Evolutionary conservation across 2,797 vertebrate species (phyloP), one percentile per base, ranked within the genome.

Genomic region (Microcaecilia unicolor): DNA sequence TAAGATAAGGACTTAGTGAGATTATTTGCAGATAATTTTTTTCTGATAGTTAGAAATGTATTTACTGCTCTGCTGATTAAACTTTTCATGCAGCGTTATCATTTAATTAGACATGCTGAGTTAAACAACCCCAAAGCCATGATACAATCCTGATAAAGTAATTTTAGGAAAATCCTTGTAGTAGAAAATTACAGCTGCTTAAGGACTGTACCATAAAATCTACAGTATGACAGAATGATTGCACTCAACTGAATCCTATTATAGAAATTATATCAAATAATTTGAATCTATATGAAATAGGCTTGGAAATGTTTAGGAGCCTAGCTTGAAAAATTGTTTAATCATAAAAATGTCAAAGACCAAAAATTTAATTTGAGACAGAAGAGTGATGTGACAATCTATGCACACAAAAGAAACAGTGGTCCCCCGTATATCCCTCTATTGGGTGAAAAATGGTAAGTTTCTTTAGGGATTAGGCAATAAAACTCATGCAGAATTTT

Each of bases 331-430:
- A 43, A 59, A 58, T 44, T 41, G 4, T 37, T 63, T 55, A 42
- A 58, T 41, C 22, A 38, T 38, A 44, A 56, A 49, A 48, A 43
- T 22, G 2, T 21, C 48, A 41, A 5, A 7, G 17, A 23, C 13
- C 28, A 44, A 34, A 51, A 62, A 52, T 50, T 26, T 44, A 41
- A 31, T 42, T 52, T 48, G 12, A 39, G 27, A 14, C 7, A 18
- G 11, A 47, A 43, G 25, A 48, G 18, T 14, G 19, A 30, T 28
- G 28, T 2, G 16, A 31, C 21, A 22, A 3, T 44, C 36, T 24
- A 22, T 32, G 7, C 7, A 21, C 23, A 36, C 43, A 55, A 28
- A n/a, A 34, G 28, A 23, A 11, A 28, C n/a, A 40, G 25, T 6
- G 1, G 15, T 42, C 4, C 30, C 16, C 10, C 39, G 19, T 10